Evolutionary conservation across 1,140 invertebrate genomes (phyloP).

Genomic region (Holotrichia oblita): DNA sequence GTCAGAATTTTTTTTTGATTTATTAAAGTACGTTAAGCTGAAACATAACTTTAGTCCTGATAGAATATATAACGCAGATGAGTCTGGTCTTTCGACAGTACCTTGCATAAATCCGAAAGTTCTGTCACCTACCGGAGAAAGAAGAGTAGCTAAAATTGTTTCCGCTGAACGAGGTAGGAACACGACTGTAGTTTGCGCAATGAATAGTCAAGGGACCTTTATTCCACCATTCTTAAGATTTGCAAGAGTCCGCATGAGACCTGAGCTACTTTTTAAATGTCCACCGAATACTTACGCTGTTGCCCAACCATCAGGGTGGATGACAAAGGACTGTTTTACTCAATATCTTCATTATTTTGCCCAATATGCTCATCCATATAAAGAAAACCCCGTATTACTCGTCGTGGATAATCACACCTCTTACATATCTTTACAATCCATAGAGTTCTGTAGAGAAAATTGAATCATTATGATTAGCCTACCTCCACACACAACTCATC

Average conservation of each 20-base stretch:
- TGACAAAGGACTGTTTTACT: too few species aligned
- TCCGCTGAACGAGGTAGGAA: constrained; percentile 6
- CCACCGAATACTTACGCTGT: too few species aligned
- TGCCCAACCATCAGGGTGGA: too few species aligned
- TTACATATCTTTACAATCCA: too few species aligned
- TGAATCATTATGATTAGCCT: not conserved
- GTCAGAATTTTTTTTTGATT: not conserved
- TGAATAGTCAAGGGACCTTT: constrained; percentile 17
- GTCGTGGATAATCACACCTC: too few species aligned
- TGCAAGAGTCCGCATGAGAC: not conserved
- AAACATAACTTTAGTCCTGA: constrained; percentile 22
- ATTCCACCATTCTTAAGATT: constrained; percentile 28
- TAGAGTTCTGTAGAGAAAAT: too few species aligned
- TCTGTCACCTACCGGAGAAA: not conserved
- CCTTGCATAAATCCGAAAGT: constrained; percentile 18
- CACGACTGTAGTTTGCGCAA: constrained; percentile 22
- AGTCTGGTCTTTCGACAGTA: constrained; percentile 15
- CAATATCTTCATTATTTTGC: too few species aligned
- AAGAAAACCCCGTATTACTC: too few species aligned
- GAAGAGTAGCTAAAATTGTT: constrained; percentile 30
- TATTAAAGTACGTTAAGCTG: not conserved
- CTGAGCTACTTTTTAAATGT: too few species aligned
- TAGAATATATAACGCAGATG: constrained; percentile 29
- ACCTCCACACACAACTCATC: too few species aligned
- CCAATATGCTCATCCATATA: too few species aligned